A percentile compares a stretch with the other conserved stretches of the same genome.
These are phyloP conservation scores for Typhlichthys eigenmanni DNA, from an alignment of 2,797 vertebrate genomes.

Conservation along the genomic window DNA sequence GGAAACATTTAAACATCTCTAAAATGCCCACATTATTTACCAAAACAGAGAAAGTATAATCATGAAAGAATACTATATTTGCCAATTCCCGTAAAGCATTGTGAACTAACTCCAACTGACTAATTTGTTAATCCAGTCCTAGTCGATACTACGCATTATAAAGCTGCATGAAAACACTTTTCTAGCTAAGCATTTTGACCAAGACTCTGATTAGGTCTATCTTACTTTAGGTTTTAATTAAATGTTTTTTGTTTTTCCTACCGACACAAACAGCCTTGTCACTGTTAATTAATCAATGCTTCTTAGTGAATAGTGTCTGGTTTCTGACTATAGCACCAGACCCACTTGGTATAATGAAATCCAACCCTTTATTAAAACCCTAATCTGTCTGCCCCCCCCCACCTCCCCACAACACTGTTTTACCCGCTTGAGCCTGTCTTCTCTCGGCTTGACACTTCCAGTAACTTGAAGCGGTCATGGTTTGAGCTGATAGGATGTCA, in stretches of 20 bases:
- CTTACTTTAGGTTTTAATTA: too few relatives aligned
- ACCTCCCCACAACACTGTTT: neutral
- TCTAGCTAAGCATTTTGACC: too few relatives aligned
- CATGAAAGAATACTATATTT: too few relatives aligned
- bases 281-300: conserved; percentile 35
- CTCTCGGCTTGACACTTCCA: neutral
- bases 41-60: neutral
- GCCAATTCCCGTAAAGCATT: too few relatives aligned
- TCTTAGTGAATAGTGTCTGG: conserved; percentile 26
- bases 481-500: neutral
- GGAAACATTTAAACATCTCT: conserved; percentile 18
- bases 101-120: too few relatives aligned
- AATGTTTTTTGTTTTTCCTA: too few relatives aligned
- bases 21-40: conserved; percentile 26
- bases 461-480: neutral
- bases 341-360: conserved; percentile 46
- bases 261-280: neutral
- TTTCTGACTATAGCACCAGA: conserved; percentile 26
- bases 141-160: too few relatives aligned
- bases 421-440: conserved; percentile 11
- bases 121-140: too few relatives aligned
- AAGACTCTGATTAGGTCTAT: too few relatives aligned
- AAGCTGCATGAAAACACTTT: too few relatives aligned
- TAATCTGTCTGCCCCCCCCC: conserved; percentile 40
- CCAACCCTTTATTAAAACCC: conserved; percentile 47